phyloP scores from a whole-genome alignment of 2,888 invertebrate genomes.

The Phyllotreta cruciferae region DNA sequence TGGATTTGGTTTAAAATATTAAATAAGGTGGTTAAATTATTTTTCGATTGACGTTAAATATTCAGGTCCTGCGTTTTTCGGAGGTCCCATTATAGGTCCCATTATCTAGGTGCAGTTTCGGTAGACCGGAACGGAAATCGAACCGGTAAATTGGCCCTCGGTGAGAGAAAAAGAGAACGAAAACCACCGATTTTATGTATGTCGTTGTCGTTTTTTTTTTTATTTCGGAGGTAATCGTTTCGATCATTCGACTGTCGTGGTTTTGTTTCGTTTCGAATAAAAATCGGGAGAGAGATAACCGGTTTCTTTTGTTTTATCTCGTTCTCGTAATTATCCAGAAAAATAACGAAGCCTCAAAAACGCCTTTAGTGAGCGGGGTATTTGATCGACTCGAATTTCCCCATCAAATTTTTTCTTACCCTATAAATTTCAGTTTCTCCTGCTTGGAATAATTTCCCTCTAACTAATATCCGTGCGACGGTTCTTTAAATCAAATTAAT shows the following conservation, averaged over 20 bases:
- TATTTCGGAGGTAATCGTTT: conserved; percentile 10
- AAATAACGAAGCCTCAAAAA: too few relatives aligned
- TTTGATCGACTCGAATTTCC: too few relatives aligned
- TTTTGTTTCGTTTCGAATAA: conserved; percentile 8
- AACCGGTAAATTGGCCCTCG: conserved; percentile 20
- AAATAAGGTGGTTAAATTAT: conserved; percentile 2
- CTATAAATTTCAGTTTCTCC: too few relatives aligned
- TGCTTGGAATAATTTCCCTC: too few relatives aligned
- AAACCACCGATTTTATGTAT: too few relatives aligned
- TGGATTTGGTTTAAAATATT: conserved; percentile 3
- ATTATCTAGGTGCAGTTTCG: conserved; percentile 22
- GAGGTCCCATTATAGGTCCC: conserved; percentile 7
- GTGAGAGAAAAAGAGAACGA: conserved; percentile 1
- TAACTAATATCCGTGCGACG: conserved; percentile 25
- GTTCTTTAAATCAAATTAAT: conserved; percentile 30
- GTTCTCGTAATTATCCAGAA: too few relatives aligned
- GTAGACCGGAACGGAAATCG: conserved; percentile 27
- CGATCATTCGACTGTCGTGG: conserved; percentile 16
- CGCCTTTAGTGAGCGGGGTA: too few relatives aligned
- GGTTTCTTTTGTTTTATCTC: neutral
- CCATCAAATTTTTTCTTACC: too few relatives aligned
- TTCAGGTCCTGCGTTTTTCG: conserved; percentile 16
- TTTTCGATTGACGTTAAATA: conserved; percentile 13
- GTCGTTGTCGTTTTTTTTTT: neutral
- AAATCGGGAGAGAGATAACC: neutral